phyloP scores from a whole-genome alignment of 2,797 vertebrate species.

The Poecilia gillii region DNA sequence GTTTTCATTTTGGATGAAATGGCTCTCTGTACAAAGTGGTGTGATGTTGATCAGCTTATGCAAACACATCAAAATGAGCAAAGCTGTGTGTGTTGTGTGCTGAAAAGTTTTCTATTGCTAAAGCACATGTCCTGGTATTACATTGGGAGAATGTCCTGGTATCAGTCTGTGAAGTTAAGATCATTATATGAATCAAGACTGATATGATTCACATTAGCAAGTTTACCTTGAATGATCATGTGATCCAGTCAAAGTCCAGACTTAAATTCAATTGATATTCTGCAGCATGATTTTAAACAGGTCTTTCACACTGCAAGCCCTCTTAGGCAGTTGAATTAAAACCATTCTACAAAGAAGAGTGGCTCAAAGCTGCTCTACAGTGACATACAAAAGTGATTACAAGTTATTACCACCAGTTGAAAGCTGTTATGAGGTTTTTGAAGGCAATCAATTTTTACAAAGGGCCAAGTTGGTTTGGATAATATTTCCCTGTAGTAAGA shows the following conservation, averaged over 20 bases:
- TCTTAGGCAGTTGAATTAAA: too few relatives aligned
- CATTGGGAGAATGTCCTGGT: background rate
- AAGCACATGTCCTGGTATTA: background rate
- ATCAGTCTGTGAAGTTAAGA: background rate
- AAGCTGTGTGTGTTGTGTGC: background rate
- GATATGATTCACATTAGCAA: background rate
- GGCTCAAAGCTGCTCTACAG: too few relatives aligned
- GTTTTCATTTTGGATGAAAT: background rate
- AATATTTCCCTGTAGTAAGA: background rate
- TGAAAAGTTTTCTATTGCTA: background rate
- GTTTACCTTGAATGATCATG: background rate
- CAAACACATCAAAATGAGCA: background rate
- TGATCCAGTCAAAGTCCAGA: background rate
- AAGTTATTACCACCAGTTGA: background rate
- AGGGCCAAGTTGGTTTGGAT: background rate
- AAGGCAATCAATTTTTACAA: background rate
- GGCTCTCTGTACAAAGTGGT: background rate
- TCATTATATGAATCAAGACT: background rate
- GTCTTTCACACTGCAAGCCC: background rate
- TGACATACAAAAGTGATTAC: background rate
- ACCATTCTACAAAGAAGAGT: too few relatives aligned
- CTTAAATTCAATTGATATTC: background rate
- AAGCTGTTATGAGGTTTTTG: background rate
- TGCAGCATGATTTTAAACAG: background rate
- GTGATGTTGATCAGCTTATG: background rate